phyloP scores from a whole-genome alignment of 2,888 invertebrate genomes.

The Scaptomyza tumidula region DNA sequence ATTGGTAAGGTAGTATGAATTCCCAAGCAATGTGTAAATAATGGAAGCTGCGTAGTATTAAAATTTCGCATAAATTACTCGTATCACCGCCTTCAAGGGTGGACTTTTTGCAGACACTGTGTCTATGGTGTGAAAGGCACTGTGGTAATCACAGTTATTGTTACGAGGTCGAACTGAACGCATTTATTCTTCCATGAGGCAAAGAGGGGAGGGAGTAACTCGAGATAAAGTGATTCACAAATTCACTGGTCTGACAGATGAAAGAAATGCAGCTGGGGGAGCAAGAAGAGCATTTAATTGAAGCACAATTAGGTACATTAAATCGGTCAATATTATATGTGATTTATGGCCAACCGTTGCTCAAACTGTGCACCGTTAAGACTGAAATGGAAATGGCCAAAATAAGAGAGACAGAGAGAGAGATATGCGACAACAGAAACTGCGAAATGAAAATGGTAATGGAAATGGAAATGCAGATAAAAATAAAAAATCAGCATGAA shows the following conservation, averaged over 20 bases:
- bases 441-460: constrained; percentile 59
- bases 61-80: constrained; percentile 74
- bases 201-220: neutral
- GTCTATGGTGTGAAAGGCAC: neutral
- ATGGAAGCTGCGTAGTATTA: constrained; percentile 63
- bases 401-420: constrained; percentile 3
- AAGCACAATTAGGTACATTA: constrained; percentile 76
- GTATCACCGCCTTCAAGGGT: constrained; percentile 25
- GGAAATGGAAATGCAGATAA: constrained; percentile 80
- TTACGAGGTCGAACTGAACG: constrained; percentile 54
- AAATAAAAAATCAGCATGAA: constrained; percentile 80
- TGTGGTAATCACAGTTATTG: constrained; percentile 67
- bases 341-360: constrained; percentile 63
- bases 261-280: neutral
- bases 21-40: constrained; percentile 46
- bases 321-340: constrained; percentile 64
- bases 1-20: neutral
- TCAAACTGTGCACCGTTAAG: constrained; percentile 32
- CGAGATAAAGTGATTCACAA: constrained; percentile 1
- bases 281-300: constrained; percentile 52
- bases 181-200: neutral
- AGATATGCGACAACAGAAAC: neutral
- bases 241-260: constrained; percentile 18
- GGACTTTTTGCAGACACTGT: constrained; percentile 21
- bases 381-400: constrained; percentile 38